Evolutionary conservation across 2,113 vertebrate species (phyloP).

Genomic region (Budorcas taxicolor): DNA sequence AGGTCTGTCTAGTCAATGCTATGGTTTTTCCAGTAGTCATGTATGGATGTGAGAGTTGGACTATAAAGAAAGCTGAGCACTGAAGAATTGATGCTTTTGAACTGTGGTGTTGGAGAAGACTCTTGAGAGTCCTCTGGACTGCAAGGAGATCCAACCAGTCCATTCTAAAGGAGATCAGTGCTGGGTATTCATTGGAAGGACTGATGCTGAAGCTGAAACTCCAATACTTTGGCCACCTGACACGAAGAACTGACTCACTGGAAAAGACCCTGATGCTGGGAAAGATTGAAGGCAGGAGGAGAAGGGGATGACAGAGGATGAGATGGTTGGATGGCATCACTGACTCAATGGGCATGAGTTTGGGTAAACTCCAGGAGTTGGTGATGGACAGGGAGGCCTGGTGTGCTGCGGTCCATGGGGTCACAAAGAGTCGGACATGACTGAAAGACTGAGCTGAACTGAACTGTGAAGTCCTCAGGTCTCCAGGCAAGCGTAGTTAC

Average conservation of each 20-base stretch:
- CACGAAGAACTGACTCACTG: neutral
- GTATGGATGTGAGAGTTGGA: neutral
- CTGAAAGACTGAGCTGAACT: neutral
- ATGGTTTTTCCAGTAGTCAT: neutral
- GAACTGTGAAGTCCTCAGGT: neutral
- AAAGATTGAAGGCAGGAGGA: neutral
- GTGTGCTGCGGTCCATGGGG: neutral
- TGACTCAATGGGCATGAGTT: neutral
- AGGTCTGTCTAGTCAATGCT: neutral
- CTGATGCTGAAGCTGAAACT: neutral
- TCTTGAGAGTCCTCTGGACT: neutral
- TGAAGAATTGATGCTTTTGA: neutral
- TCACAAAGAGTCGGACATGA: accelerated
- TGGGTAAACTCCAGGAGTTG: neutral
- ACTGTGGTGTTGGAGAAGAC: neutral
- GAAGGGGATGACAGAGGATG: neutral
- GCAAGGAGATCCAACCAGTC: neutral
- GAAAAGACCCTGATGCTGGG: neutral
- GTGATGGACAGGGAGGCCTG: neutral
- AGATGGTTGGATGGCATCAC: neutral
- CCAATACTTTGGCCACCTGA: neutral
- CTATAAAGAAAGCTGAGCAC: neutral
- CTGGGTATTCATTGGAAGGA: neutral
- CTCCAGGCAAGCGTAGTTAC: neutral
- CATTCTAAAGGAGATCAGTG: neutral